Conservation (phyloP, 2,888 invertebrate species). For the Macrostomum cliftonense region DNA sequence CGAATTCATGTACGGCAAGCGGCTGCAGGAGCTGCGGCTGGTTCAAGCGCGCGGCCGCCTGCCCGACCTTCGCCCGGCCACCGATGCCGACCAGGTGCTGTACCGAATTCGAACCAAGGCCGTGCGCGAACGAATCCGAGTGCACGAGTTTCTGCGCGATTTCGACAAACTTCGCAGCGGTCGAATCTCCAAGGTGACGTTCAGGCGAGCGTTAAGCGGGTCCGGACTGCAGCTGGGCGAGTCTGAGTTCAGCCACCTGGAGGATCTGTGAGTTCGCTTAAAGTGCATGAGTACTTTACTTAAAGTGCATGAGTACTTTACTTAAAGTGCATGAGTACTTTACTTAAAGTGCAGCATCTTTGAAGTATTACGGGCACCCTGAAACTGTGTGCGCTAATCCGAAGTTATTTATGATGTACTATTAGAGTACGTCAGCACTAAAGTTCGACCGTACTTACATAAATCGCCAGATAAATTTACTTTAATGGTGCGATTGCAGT, state of each 20-base stretch:
- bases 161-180: constrained; percentile 36
- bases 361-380: no score
- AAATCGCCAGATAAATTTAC: no score
- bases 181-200: constrained; percentile 29
- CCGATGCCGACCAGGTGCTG: constrained; percentile 28
- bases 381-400: no score
- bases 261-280: constrained; percentile 18
- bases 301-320: neutral
- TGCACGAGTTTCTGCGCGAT: constrained; percentile 33
- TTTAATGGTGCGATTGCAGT: no score
- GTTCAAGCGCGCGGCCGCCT: constrained; percentile 21
- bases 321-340: neutral
- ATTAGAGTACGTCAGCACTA: no score
- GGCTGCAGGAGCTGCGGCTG: constrained; percentile 21
- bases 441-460: no score
- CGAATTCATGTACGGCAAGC: constrained; percentile 24
- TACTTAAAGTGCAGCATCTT: neutral
- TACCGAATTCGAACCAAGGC: constrained; percentile 29
- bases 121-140: constrained; percentile 27
- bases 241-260: constrained; percentile 29
- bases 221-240: constrained; percentile 30
- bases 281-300: neutral
- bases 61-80: constrained; percentile 19
- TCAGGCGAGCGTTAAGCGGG: constrained; percentile 31
- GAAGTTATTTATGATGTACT: no score